Conservation (phyloP, 2,797 vertebrate genomes). For the Pipistrellus pygmaeus region DNA sequence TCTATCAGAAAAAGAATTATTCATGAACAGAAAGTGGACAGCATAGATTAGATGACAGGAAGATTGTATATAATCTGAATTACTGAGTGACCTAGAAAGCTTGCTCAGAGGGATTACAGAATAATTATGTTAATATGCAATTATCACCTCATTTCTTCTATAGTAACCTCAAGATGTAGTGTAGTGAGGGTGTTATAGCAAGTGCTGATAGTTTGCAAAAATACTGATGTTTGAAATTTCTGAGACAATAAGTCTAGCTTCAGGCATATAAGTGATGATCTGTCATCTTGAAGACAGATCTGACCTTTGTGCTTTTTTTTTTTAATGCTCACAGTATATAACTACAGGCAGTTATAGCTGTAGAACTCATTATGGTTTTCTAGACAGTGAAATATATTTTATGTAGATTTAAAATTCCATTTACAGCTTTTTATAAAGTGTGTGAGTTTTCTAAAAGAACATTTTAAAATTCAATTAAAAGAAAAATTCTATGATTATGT, state of each 20-base stretch:
- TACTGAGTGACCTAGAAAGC: conserved; percentile 92
- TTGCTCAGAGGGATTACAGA: conserved; percentile 92
- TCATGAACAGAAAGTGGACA: conserved; percentile 91
- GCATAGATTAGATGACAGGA: conserved; percentile 88
- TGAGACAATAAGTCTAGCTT: conserved; percentile 89
- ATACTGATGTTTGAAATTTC: conserved; percentile 91
- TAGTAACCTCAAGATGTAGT: conserved; percentile 95
- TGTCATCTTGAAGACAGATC: conserved; percentile 88
- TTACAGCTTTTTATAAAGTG: conserved; percentile 66
- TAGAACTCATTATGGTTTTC: conserved; percentile 82
- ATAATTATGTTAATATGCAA: conserved; percentile 98
- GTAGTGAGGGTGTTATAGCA: conserved; percentile 93
- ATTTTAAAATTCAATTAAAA: conserved; percentile 72
- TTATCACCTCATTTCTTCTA: conserved; percentile 95
- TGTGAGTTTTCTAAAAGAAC: conserved; percentile 70
- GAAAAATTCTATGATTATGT: conserved; percentile 54
- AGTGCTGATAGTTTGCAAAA: conserved; percentile 93
- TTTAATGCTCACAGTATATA: conserved; percentile 82
- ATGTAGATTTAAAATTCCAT: conserved; percentile 79
- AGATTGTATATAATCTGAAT: conserved; percentile 90
- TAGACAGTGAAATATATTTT: conserved; percentile 78
- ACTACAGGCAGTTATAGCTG: conserved; percentile 84
- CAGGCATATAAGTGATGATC: conserved; percentile 88
- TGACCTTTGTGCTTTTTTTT: conserved; percentile 87
- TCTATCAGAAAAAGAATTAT: conserved; percentile 86